Conservation (phyloP, 2,888 invertebrate genomes). For the Troides helena region DNA sequence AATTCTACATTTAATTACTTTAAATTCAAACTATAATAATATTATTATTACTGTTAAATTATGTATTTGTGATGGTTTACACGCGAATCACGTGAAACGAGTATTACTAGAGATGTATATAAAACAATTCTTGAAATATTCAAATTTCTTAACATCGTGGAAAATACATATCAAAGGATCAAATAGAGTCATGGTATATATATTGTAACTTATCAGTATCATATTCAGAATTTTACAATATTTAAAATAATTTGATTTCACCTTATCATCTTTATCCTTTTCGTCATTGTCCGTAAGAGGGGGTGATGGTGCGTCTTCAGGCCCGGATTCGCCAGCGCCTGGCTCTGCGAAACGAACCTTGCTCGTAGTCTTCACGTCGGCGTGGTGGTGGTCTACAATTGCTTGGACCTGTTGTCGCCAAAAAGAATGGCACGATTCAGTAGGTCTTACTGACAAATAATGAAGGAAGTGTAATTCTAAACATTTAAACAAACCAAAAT, state of each 20-base stretch:
- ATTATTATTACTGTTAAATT: background rate
- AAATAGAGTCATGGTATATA: background rate
- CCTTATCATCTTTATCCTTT: conserved; percentile 76
- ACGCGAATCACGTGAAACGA: no score
- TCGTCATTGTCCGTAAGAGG: conserved; percentile 71
- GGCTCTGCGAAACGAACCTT: conserved; percentile 94
- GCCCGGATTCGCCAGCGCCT: conserved; percentile 55
- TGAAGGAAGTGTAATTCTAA: background rate
- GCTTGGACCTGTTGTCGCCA: conserved; percentile 88
- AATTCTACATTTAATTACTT: background rate
- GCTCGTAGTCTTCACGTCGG: conserved; percentile 87
- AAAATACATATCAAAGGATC: background rate
- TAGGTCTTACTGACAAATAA: background rate
- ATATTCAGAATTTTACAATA: background rate
- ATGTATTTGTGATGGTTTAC: no score
- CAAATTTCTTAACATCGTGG: background rate
- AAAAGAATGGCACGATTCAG: background rate
- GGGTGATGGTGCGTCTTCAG: conserved; percentile 71
- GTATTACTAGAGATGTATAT: no score
- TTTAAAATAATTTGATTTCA: conserved; percentile 43
- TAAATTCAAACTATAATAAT: background rate
- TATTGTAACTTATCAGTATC: background rate
- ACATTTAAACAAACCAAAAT: background rate
- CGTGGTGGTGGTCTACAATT: conserved; percentile 94
- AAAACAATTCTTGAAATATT: background rate